Conservation (phyloP, 2,888 invertebrate species). For the Selenia dentaria region DNA sequence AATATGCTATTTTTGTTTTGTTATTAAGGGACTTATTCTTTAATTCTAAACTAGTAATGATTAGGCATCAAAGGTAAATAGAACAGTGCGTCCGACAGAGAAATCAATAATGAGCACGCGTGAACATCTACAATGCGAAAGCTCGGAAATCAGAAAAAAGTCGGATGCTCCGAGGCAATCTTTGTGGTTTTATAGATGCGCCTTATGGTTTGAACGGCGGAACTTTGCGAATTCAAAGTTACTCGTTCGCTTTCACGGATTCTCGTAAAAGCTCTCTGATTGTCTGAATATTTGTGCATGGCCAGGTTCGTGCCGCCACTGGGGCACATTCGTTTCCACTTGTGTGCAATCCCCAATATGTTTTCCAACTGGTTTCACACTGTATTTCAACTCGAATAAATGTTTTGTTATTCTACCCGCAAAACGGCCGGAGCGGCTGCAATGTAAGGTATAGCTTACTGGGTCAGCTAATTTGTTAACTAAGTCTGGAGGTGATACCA, state of each 20-base stretch:
- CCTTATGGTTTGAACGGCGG: conserved; percentile 23
- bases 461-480: conserved; percentile 22
- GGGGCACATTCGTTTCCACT: conserved; percentile 25
- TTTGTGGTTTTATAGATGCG: conserved; percentile 24
- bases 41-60: conserved; percentile 17
- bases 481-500: conserved; percentile 16
- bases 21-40: too few relatives aligned
- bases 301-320: conserved; percentile 18
- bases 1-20: too few relatives aligned
- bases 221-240: conserved; percentile 30
- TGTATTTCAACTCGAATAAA: conserved; percentile 17
- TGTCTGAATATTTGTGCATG: conserved; percentile 28
- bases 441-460: conserved; percentile 14
- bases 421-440: neutral
- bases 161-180: conserved; percentile 10
- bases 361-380: conserved; percentile 17
- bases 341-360: conserved; percentile 21
- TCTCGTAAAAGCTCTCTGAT: conserved; percentile 22
- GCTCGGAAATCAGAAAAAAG: conserved; percentile 16
- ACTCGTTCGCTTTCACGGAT: conserved; percentile 28
- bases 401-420: conserved; percentile 15
- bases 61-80: conserved; percentile 15
- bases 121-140: conserved; percentile 11
- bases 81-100: conserved; percentile 3
- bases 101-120: conserved; percentile 18